Percentiles rank a stretch among this genome's conserved stretches.
These are phyloP conservation scores for Odontamblyopus rebecca DNA, from an alignment of 2,797 vertebrate genomes.

Conservation along the genomic window DNA sequence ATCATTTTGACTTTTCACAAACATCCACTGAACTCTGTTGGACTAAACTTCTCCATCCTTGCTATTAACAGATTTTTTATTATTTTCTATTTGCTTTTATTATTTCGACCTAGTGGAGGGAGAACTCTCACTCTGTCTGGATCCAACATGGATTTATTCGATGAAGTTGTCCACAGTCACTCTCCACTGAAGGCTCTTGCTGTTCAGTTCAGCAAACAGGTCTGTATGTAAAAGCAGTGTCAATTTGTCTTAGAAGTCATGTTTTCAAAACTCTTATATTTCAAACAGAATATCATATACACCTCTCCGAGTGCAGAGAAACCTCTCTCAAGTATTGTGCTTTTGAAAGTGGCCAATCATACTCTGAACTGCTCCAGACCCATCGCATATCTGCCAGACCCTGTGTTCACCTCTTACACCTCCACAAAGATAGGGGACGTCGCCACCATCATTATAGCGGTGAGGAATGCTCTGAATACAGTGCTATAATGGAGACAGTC, in stretches of 20 bases:
- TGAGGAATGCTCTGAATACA: slow-evolving; percentile 21
- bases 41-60: background rate
- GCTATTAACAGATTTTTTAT: background rate
- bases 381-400: slow-evolving; percentile 82
- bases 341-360: slow-evolving; percentile 75
- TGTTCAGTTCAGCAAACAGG: slow-evolving; percentile 3
- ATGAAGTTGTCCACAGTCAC: slow-evolving; percentile 67
- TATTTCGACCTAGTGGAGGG: slow-evolving; percentile 76
- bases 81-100: background rate
- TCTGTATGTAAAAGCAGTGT: slow-evolving; percentile 8
- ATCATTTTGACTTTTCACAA: background rate
- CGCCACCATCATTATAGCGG: slow-evolving; percentile 62
- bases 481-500: too few species aligned
- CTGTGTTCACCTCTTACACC: slow-evolving; percentile 81
- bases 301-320: slow-evolving; percentile 5
- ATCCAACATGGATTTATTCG: slow-evolving; percentile 80
- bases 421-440: background rate
- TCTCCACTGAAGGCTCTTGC: background rate
- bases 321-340: slow-evolving; percentile 26
- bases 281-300: slow-evolving; percentile 31
- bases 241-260: background rate
- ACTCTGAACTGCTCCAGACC: slow-evolving; percentile 66
- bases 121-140: slow-evolving; percentile 80
- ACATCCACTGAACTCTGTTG: background rate
- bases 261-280: background rate